phyloP scores from a whole-genome alignment of 2,797 vertebrate species.

The Eutrigla gurnardus region DNA sequence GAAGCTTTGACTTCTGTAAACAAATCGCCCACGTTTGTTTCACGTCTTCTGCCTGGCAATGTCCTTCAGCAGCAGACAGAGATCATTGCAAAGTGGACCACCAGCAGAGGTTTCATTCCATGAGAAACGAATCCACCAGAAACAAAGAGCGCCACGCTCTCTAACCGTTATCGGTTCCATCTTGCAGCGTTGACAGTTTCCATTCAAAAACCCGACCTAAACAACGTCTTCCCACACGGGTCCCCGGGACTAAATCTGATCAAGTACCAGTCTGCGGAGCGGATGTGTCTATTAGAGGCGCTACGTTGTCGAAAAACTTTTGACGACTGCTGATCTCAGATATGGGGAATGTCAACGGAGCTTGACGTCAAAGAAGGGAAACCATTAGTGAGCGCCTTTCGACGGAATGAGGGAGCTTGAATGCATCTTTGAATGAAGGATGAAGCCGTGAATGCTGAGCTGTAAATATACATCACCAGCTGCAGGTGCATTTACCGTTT shows the following conservation, averaged over 20 bases:
- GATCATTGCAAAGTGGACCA: constrained; percentile 23
- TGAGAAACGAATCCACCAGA: not conserved
- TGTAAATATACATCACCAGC: constrained; percentile 25
- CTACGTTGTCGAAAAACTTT: constrained; percentile 35
- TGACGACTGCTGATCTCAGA: constrained; percentile 47
- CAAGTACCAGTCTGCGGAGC: constrained; percentile 27
- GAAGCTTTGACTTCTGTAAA: constrained; percentile 50
- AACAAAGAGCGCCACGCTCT: constrained; percentile 22
- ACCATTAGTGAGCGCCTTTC: constrained; percentile 23
- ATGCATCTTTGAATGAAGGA: constrained; percentile 19
- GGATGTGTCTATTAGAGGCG: constrained; percentile 27
- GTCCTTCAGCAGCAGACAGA: constrained; percentile 4
- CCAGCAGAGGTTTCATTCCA: constrained; percentile 11
- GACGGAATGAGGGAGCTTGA: constrained; percentile 13
- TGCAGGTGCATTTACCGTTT: constrained; percentile 19
- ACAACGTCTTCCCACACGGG: constrained; percentile 26
- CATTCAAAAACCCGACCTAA: constrained; percentile 37
- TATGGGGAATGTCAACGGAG: constrained; percentile 53
- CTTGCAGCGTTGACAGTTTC: constrained; percentile 32
- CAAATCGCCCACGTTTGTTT: constrained; percentile 16
- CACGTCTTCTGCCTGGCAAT: not conserved
- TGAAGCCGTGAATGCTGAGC: constrained; percentile 5
- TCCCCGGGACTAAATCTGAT: constrained; percentile 43
- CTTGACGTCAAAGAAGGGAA: constrained; percentile 36
- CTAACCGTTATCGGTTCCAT: constrained; percentile 31